Conservation (phyloP, 2,113 vertebrate species). For the Pao palembangensis region DNA sequence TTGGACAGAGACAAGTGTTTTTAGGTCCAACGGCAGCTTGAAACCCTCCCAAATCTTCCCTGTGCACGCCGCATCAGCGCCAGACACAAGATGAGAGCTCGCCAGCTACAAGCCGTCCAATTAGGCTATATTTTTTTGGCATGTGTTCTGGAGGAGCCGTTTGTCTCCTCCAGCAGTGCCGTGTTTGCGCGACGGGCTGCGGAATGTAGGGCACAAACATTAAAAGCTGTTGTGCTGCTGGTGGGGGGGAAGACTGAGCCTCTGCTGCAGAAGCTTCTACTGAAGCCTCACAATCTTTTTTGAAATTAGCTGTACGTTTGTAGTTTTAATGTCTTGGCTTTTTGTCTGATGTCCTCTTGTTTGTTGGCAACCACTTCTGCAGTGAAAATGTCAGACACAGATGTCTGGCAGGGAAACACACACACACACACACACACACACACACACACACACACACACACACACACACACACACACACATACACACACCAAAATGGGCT, state of each 20-base stretch:
- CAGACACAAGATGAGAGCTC: no score
- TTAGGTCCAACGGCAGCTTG: no score
- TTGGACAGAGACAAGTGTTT: no score
- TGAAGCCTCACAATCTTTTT: constrained; percentile 14
- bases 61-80: no score
- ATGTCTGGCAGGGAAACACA: no score
- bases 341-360: constrained; percentile 27
- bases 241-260: not conserved
- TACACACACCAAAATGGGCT: constrained; percentile 8
- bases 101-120: constrained; percentile 15
- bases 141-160: constrained; percentile 6
- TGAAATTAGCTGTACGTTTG: constrained; percentile 16
- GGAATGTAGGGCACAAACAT: no score
- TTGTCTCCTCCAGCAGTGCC: constrained; percentile 2
- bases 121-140: constrained; percentile 27
- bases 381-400: no score
- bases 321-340: constrained; percentile 25
- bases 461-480: not conserved
- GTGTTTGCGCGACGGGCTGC: not conserved
- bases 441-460: not conserved
- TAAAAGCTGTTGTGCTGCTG: not conserved
- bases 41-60: no score
- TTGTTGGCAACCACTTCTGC: constrained; percentile 7
- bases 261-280: constrained; percentile 15
- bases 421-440: constrained; percentile 1